Conservation (phyloP, 2,113 vertebrate genomes). For the Cochlearius cochlearius region DNA sequence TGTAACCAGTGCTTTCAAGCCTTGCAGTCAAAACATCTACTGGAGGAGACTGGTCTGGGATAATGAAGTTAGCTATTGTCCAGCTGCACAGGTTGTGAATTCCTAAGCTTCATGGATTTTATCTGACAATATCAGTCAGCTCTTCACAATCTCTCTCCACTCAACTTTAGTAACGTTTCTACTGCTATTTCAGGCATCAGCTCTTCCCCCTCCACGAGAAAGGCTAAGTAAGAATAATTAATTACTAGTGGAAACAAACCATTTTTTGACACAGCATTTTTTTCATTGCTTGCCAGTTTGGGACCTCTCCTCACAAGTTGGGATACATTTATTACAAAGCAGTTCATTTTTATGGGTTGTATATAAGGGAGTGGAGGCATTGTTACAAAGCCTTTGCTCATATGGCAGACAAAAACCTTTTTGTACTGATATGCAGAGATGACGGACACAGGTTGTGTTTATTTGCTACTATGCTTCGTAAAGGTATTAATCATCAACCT, state of each 20-base stretch:
- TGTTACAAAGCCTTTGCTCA: background rate
- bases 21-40: background rate
- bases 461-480: constrained; percentile 21
- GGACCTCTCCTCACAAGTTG: background rate
- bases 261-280: background rate
- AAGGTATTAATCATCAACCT: constrained; percentile 33
- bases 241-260: background rate
- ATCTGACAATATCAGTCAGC: background rate
- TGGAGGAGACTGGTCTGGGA: background rate
- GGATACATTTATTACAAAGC: constrained; percentile 1
- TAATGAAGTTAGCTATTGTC: background rate
- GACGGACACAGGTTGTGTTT: background rate
- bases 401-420: background rate
- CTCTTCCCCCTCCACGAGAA: background rate
- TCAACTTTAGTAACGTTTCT: background rate
- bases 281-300: background rate
- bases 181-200: background rate
- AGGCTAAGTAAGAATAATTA: background rate
- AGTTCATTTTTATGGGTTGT: background rate
- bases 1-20: background rate
- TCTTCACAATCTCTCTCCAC: background rate
- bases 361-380: background rate
- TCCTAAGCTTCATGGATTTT: background rate
- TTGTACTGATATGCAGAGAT: background rate
- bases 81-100: background rate